Conservation (phyloP, 2,113 vertebrate species). For the Megaleporinus macrocephalus region DNA sequence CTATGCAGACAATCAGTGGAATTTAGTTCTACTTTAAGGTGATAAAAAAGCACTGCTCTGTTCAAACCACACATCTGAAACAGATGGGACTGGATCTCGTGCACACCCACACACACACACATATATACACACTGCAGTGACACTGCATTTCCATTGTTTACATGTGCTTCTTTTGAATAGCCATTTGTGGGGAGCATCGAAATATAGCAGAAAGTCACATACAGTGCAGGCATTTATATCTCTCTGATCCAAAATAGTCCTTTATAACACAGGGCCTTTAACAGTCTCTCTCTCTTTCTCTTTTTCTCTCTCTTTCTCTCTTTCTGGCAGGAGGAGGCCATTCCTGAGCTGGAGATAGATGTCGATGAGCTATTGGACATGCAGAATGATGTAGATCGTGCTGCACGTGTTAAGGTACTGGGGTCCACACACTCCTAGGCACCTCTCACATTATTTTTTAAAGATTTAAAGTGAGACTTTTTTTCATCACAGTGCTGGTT, state of each 20-base stretch:
- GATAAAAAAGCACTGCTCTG: background rate
- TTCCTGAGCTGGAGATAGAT: slow-evolving; percentile 91
- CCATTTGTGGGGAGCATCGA: background rate
- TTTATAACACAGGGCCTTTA: background rate
- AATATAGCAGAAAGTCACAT: slow-evolving; percentile 32
- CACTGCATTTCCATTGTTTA: slow-evolving; percentile 3
- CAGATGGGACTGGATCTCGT: background rate
- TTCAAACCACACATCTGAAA: background rate
- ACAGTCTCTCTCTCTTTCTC: background rate
- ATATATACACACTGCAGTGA: background rate
- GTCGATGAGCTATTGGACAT: slow-evolving; percentile 92
- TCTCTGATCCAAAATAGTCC: background rate
- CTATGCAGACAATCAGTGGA: no score
- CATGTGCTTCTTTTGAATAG: background rate
- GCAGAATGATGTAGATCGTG: slow-evolving; percentile 85
- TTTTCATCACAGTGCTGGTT: no score
- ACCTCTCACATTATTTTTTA: background rate
- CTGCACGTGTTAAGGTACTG: slow-evolving; percentile 85
- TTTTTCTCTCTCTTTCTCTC: background rate
- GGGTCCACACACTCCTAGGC: background rate
- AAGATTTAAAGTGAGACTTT: background rate
- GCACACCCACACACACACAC: background rate
- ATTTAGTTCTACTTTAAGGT: no score
- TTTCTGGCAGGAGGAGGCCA: slow-evolving; percentile 80
- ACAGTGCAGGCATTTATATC: background rate